Base-by-base conservation (phyloP, 2,888 invertebrate species). In the Drosophila histrio region DNA sequence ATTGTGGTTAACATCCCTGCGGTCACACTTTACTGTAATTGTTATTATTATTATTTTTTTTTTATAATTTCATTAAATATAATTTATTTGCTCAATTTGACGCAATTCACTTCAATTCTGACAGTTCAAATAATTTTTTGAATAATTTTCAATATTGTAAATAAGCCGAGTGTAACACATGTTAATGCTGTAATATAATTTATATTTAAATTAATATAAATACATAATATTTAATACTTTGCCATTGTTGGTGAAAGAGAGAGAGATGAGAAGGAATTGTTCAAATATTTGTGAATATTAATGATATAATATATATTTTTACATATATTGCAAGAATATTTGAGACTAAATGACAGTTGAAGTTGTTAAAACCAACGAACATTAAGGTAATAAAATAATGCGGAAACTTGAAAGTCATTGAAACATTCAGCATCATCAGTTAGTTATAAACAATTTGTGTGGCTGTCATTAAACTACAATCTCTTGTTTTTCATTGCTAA, bases 41-140 rank as follows among this genome's bases (percentile, higher is more conserved):
- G 69, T 41, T 49, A 61, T 66, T 68, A 49, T 59, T 19, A 34
- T 54, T 30, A n/a, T 17, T 46, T 11, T 46, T 7, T 57, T 57
- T 65, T 52, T 26, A 57, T 44, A 22, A 38, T 66, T 52, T 13
- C 11, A 36, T 49, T 11, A 17, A 22, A 30, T 28, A 56, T 39
- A 50, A 68, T 70, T 80, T 63, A 75, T 56, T 54, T 57, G 50
- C 24, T 5, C 54, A 50, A 46, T 65, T 70, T 56, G 22, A 36
- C 44, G 57, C 41, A 63, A 72, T 70, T 79, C 56, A 64, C 67
- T 77, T 68, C 56, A 74, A 80, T 77, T 83, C 62, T 19, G 46
- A 39, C 41, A 52, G 36, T 15, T n/a, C 19, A 60, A 44, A n/a
- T n/a, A n/a, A n/a, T n/a, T n/a, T n/a, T n/a, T 13, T 49, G 39